These are phyloP conservation scores for Yponomeuta plumbellus DNA, from an alignment of 2,888 invertebrate genomes.

Conservation along the genomic window DNA sequence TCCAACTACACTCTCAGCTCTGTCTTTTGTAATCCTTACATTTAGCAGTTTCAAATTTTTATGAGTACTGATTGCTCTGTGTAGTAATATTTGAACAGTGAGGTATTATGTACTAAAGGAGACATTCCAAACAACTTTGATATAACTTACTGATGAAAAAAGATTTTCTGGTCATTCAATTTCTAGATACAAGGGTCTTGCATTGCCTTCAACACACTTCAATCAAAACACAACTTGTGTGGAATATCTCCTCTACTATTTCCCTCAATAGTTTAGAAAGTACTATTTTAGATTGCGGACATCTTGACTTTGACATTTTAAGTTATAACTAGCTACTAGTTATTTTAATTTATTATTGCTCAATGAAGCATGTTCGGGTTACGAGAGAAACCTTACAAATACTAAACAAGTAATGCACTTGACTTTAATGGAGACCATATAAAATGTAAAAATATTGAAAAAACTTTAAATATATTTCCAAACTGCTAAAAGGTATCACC, in stretches of 20 bases:
- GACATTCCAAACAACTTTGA: no score
- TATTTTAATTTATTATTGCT: conserved; percentile 42
- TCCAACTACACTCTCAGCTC: conserved; percentile 2
- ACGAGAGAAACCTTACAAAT: conserved; percentile 47
- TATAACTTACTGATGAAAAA: no score
- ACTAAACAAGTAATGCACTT: conserved; percentile 47
- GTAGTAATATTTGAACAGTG: no score
- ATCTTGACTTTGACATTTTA: conserved; percentile 29
- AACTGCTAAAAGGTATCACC: conserved; percentile 55
- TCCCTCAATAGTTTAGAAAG: neutral
- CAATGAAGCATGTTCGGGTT: conserved; percentile 42
- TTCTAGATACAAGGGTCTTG: no score
- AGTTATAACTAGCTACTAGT: conserved; percentile 48
- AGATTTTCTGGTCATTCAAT: no score
- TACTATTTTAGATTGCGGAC: neutral
- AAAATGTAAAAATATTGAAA: conserved; percentile 42
- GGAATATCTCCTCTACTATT: no score
- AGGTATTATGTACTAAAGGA: no score
- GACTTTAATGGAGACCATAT: conserved; percentile 43
- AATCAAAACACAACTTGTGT: no score
- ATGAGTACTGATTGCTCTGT: no score
- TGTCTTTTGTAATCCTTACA: conserved; percentile 28
- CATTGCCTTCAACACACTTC: no score
- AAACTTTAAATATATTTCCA: conserved; percentile 37
- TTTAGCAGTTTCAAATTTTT: conserved; percentile 25